A percentile compares a stretch with the other conserved stretches of the same genome.
phyloP scores from a whole-genome alignment of 2,888 invertebrate species.

The Corythucha ciliata region DNA sequence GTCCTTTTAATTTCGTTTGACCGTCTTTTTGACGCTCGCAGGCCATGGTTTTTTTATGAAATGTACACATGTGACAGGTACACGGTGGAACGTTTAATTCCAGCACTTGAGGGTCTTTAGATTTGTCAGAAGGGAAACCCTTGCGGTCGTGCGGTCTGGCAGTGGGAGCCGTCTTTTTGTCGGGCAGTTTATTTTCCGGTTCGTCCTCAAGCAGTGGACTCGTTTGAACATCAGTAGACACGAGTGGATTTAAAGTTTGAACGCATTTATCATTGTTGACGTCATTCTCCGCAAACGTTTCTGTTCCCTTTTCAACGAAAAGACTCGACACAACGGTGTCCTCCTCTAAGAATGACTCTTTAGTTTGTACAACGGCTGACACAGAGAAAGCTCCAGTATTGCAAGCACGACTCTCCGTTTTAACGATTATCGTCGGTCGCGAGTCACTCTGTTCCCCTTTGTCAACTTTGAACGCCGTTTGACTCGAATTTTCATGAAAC shows the following conservation, averaged over 20 bases:
- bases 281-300: conserved; percentile 13
- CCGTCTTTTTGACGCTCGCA: not conserved
- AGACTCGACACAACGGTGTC: conserved; percentile 17
- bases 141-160: conserved; percentile 15
- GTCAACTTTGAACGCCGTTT: conserved; percentile 3
- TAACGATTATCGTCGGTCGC: conserved; percentile 15
- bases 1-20: conserved; percentile 9
- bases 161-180: conserved; percentile 19
- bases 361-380: conserved; percentile 21
- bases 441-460: conserved; percentile 16
- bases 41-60: conserved; percentile 23
- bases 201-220: conserved; percentile 11
- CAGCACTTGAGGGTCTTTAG: conserved; percentile 18
- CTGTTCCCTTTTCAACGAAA: conserved; percentile 18
- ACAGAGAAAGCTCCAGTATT: conserved; percentile 19
- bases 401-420: conserved; percentile 17
- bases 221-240: conserved; percentile 11
- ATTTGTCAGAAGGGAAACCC: not conserved
- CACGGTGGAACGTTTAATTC: conserved; percentile 27
- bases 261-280: conserved; percentile 15
- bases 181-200: conserved; percentile 2
- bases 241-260: conserved; percentile 18
- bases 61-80: conserved; percentile 28
- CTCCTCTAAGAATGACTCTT: conserved; percentile 18
- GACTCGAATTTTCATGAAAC: conserved; percentile 2